These are phyloP conservation scores for Agriotes lineatus DNA, from an alignment of 2,888 invertebrate species.

Conservation along the genomic window DNA sequence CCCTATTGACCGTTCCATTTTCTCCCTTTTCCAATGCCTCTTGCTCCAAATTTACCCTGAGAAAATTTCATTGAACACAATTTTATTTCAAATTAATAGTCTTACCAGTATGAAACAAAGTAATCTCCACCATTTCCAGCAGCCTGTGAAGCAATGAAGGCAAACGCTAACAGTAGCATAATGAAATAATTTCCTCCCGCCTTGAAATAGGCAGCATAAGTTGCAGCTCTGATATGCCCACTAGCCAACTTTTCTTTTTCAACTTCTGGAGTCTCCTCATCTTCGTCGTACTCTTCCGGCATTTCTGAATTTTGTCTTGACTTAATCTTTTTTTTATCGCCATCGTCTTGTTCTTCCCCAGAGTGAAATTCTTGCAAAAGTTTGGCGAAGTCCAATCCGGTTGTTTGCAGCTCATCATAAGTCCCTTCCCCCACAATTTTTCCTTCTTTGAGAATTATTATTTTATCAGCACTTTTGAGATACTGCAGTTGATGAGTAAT, in stretches of 20 bases:
- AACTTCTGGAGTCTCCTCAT: conserved; percentile 58
- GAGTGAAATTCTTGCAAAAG: conserved; percentile 62
- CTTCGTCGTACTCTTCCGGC: conserved; percentile 39
- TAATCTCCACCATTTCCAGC: conserved; percentile 77
- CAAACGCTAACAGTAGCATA: conserved; percentile 64
- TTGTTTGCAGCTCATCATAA: conserved; percentile 65
- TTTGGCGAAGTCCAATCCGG: conserved; percentile 69
- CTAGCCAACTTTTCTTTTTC: conserved; percentile 59
- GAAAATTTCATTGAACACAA: no score
- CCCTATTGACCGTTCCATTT: conserved; percentile 3
- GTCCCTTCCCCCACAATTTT: conserved; percentile 67
- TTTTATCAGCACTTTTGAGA: conserved; percentile 61
- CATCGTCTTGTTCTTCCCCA: conserved; percentile 58
- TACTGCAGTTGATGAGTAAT: conserved; percentile 81
- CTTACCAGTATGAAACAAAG: conserved; percentile 76
- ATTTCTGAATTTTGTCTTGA: conserved; percentile 59
- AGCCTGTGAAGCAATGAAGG: conserved; percentile 71
- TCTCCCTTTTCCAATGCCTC: conserved; percentile 45
- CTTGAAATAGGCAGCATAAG: conserved; percentile 68
- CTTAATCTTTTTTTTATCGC: conserved; percentile 55
- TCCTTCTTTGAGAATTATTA: conserved; percentile 66
- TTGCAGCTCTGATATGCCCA: conserved; percentile 56
- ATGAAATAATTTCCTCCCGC: conserved; percentile 68
- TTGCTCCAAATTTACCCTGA: conserved; percentile 61
- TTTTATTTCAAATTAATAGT: no score